Percentiles rank a stretch among this genome's conserved stretches.
Evolutionary conservation across 2,888 invertebrate genomes (phyloP).

Genomic region (Coenonympha glycerion): DNA sequence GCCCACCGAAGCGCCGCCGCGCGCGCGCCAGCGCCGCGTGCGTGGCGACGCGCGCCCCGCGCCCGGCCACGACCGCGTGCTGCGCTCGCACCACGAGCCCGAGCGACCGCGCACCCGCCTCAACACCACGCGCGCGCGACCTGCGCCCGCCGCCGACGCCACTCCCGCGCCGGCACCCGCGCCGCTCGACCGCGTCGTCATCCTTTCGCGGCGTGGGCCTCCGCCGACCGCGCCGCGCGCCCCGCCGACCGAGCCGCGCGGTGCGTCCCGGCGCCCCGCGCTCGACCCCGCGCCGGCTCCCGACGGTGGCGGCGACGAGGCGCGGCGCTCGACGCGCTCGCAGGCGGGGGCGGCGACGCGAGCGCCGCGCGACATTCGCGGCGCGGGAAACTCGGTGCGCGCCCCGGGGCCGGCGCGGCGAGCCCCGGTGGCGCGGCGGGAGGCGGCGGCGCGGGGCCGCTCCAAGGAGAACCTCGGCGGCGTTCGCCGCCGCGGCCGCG

Average conservation of each 20-base stretch:
- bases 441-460: slow-evolving; percentile 42
- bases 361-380: slow-evolving; percentile 23
- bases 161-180: slow-evolving; percentile 30
- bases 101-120: slow-evolving; percentile 45
- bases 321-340: slow-evolving; percentile 29
- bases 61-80: slow-evolving; percentile 52
- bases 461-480: slow-evolving; percentile 67
- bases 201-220: slow-evolving; percentile 49
- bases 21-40: slow-evolving; percentile 40
- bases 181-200: slow-evolving; percentile 51
- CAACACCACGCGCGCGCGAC: slow-evolving; percentile 25
- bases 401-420: slow-evolving; percentile 61
- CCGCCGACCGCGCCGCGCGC: slow-evolving; percentile 28
- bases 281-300: slow-evolving; percentile 28
- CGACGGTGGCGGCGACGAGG: slow-evolving; percentile 29
- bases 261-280: slow-evolving; percentile 28
- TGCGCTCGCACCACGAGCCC: slow-evolving; percentile 63
- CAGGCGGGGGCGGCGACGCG: slow-evolving; percentile 23
- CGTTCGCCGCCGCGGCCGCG: slow-evolving; percentile 50
- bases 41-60: slow-evolving; percentile 42
- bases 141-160: slow-evolving; percentile 31
- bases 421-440: slow-evolving; percentile 56
- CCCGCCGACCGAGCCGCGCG: slow-evolving; percentile 18
- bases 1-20: slow-evolving; percentile 59
- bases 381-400: slow-evolving; percentile 63